Evolutionary conservation across 2,113 vertebrate genomes (phyloP).

Genomic region (Charadrius vociferus): DNA sequence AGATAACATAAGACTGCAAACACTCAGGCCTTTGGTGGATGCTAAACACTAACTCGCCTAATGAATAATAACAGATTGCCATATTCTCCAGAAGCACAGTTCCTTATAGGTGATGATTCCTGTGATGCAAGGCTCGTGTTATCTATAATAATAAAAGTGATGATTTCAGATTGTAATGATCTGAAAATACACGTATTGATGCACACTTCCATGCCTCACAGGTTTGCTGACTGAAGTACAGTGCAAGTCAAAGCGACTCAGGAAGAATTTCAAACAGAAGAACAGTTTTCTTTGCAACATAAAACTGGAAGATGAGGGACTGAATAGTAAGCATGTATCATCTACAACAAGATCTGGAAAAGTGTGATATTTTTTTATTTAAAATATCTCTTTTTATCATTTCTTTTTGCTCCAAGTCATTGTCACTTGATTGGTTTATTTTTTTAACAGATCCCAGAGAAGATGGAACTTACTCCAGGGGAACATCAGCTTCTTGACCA

Average conservation of each 20-base stretch:
- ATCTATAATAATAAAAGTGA: neutral
- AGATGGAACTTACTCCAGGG: constrained; percentile 78
- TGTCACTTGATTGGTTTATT: neutral
- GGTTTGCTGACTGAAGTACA: constrained; percentile 95
- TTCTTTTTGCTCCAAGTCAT: neutral
- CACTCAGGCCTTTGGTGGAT: neutral
- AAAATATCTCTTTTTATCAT: neutral
- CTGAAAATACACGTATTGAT: neutral
- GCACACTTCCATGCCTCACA: constrained; percentile 9
- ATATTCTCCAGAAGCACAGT: neutral
- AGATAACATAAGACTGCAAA: neutral
- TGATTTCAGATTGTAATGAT: neutral
- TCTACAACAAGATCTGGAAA: constrained; percentile 84
- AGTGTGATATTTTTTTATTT: constrained; percentile 48
- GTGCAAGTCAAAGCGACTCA: constrained; percentile 91
- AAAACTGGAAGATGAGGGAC: constrained; percentile 81
- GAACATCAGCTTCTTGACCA: constrained; percentile 86
- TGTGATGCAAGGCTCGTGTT: neutral
- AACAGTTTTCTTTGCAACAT: constrained; percentile 66
- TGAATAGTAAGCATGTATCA: constrained; percentile 82
- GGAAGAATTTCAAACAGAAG: constrained; percentile 87
- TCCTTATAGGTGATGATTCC: neutral
- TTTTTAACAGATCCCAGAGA: constrained; percentile 55
- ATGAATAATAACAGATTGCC: neutral
- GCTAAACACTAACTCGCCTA: neutral